Evolutionary conservation across 2,113 vertebrate genomes (phyloP), one percentile per base, ranked within the genome.

Genomic region (Haliaeetus leucogaster): DNA sequence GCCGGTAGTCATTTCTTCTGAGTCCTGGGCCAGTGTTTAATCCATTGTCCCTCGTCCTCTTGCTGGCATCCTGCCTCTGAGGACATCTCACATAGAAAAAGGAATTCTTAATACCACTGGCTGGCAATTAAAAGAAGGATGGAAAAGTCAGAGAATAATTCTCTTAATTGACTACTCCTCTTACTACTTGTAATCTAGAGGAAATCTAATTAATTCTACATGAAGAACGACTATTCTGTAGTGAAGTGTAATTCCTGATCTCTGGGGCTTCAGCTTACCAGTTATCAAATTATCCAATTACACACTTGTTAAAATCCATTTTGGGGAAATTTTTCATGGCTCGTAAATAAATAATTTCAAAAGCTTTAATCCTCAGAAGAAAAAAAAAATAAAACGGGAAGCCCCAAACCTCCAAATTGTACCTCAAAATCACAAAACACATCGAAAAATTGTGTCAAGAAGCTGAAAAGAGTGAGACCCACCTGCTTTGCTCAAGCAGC

Each of bases 161-260:
- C 91, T 89, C 59, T 85, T 95, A 93, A 93, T 84, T 93, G 96
- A 89, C 81, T 82, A 59, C 92, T 97, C 63, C 86, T 93, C 68
- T 86, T 82, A 74, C 66, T 47, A 13, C 94, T 55, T 47, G 82
- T 82, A 95, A 97, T 97, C 95, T 96, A 94, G 77, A 94, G 93
- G 87, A 96, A 97, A 97, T 95, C 82, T 95, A 96, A 97, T 83
- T 93, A 97, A 97, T 95, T 96, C 90, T 94, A 95, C 96, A 95
- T 76, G 94, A 96, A 94, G 88, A 91, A 86, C 2, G 13, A 70
- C 65, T 82, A 82, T 91, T 92, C 90, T 95, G 92, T 56, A 73
- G 85, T 34, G 52, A 97, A 95, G 65, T 77, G 63, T 86, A 96
- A 96, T 96, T 95, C 93, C 84, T 87, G 61, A 82, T 95, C 79